phyloP scores from a whole-genome alignment of 2,113 vertebrate species.

The Mobula hypostoma region DNA sequence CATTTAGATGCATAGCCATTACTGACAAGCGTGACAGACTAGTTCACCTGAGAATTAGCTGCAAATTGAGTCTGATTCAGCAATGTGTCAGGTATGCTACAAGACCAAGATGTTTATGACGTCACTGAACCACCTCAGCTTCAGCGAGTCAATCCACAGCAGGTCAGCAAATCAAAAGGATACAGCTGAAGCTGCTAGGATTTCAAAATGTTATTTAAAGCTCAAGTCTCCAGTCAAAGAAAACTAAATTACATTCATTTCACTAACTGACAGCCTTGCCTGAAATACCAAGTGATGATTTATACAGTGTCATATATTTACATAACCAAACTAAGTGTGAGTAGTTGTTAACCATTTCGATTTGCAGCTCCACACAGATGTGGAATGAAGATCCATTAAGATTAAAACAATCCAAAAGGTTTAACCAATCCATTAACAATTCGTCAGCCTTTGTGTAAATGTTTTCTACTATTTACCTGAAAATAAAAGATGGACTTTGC shows the following conservation, averaged over 20 bases:
- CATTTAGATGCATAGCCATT: background rate
- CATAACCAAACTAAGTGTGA: conserved; percentile 7
- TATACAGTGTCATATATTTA: conserved; percentile 33
- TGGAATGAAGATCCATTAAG: background rate
- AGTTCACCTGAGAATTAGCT: conserved; percentile 19
- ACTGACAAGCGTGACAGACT: conserved; percentile 13
- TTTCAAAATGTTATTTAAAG: conserved; percentile 20
- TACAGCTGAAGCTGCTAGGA: conserved; percentile 6
- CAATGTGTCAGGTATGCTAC: conserved; percentile 12
- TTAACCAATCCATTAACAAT: background rate
- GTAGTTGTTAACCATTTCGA: background rate
- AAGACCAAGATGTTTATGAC: background rate
- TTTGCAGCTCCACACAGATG: background rate
- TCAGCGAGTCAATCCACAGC: conserved; percentile 3
- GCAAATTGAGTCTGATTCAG: conserved; percentile 25
- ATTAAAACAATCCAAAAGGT: background rate
- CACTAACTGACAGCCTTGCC: conserved; percentile 6
- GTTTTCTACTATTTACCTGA: background rate
- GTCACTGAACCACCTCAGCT: background rate
- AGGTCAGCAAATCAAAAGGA: conserved; percentile 14
- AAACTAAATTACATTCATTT: conserved; percentile 18
- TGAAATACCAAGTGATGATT: conserved; percentile 25
- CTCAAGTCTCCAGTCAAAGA: background rate
- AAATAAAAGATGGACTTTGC: background rate
- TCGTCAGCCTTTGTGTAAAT: background rate